phyloP scores from a whole-genome alignment of 2,888 invertebrate genomes.

The Metellina segmentata region DNA sequence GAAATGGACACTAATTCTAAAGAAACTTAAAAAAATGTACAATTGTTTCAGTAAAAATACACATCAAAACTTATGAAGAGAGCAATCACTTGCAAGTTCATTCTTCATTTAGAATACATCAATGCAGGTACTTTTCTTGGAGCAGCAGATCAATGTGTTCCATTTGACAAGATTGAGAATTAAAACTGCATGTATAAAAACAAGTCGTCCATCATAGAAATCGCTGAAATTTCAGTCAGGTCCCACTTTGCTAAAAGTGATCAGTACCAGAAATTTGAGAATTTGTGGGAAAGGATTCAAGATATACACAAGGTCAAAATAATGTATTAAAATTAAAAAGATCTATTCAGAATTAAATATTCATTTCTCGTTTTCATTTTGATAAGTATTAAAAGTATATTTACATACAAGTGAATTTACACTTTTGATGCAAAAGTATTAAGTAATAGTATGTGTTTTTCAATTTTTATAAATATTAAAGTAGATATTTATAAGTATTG shows the following conservation, averaged over 20 bases:
- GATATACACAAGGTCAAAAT: not conserved
- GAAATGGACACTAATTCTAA: slow-evolving; percentile 44
- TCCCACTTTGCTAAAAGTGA: not conserved
- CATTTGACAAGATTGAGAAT: not conserved
- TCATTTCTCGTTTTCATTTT: not conserved
- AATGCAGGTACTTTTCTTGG: not conserved
- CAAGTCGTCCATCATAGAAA: not conserved
- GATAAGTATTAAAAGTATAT: slow-evolving; percentile 4
- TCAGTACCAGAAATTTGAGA: not conserved
- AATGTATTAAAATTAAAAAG: not conserved
- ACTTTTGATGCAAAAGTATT: not conserved
- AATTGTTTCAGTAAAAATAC: slow-evolving; percentile 48
- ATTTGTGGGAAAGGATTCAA: not conserved
- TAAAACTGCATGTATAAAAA: slow-evolving; percentile 22
- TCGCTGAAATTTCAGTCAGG: slow-evolving; percentile 1
- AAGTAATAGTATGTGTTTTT: not conserved
- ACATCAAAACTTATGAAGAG: slow-evolving; percentile 25
- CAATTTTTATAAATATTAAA: slow-evolving; percentile 6
- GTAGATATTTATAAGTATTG: slow-evolving; percentile 14
- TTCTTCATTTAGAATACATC: not conserved
- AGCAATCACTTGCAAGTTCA: slow-evolving; percentile 11
- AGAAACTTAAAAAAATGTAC: slow-evolving; percentile 53
- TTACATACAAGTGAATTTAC: not conserved
- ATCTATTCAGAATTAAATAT: not conserved
- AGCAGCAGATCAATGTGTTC: slow-evolving; percentile 7